phyloP scores from a whole-genome alignment of 2,797 vertebrate genomes.

The Esox masquinongy region DNA sequence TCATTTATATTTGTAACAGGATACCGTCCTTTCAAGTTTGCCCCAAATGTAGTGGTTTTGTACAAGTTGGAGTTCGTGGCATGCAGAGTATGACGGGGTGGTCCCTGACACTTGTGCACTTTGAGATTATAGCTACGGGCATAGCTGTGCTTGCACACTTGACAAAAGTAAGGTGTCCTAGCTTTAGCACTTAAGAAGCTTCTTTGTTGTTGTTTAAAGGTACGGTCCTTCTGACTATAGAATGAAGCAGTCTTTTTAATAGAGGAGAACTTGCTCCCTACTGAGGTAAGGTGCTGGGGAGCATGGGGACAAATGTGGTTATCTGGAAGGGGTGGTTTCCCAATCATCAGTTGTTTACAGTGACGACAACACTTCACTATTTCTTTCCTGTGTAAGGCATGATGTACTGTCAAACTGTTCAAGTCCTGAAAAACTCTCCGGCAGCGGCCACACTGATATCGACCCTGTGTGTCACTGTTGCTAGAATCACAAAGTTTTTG shows the following conservation, averaged over 20 bases:
- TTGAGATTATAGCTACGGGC: constrained; percentile 75
- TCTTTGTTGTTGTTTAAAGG: constrained; percentile 1
- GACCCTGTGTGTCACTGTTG: constrained; percentile 55
- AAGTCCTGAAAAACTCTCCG: constrained; percentile 72
- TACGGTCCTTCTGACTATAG: constrained; percentile 39
- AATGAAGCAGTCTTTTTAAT: constrained; percentile 56
- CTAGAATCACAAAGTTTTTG: constrained; percentile 69
- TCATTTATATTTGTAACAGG: constrained; percentile 10
- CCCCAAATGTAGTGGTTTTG: constrained; percentile 26
- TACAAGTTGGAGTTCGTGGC: constrained; percentile 16
- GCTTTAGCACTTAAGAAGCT: constrained; percentile 29
- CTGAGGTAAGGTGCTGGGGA: constrained; percentile 26
- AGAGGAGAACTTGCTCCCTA: constrained; percentile 38
- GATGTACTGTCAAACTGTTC: constrained; percentile 76
- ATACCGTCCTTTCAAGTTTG: constrained; percentile 22
- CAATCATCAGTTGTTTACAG: constrained; percentile 76
- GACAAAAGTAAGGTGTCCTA: constrained; percentile 70
- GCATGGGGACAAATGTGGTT: constrained; percentile 68
- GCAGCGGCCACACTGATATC: constrained; percentile 76
- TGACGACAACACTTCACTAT: constrained; percentile 76
- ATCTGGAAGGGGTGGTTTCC: constrained; percentile 64
- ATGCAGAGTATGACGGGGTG: constrained; percentile 17
- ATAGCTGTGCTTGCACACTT: constrained; percentile 75
- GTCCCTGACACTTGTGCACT: constrained; percentile 73
- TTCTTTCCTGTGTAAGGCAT: constrained; percentile 79